Conservation (phyloP, 2,888 invertebrate genomes). For the Schrankia costaestrigalis region DNA sequence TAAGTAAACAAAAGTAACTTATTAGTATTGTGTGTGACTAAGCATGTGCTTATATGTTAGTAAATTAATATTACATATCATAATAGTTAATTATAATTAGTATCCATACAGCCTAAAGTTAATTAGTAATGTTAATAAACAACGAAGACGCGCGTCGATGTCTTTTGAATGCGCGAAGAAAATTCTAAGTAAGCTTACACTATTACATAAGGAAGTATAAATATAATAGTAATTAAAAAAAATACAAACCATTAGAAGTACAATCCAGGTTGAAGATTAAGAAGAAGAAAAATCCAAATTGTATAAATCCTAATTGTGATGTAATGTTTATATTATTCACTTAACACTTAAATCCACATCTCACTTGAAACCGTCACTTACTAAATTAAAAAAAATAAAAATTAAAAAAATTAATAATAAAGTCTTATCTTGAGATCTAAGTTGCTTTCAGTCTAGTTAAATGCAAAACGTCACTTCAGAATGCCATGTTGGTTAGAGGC, state of each 20-base stretch:
- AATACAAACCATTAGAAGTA: constrained; percentile 60
- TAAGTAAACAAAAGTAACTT: too few species aligned
- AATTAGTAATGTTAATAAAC: constrained; percentile 7
- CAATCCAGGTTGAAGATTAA: constrained; percentile 37
- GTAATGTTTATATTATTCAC: constrained; percentile 60
- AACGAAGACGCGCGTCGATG: constrained; percentile 66
- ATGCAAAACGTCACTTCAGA: constrained; percentile 63
- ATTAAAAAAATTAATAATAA: constrained; percentile 58
- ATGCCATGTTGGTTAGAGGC: constrained; percentile 57
- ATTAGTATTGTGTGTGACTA: too few species aligned
- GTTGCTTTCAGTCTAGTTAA: constrained; percentile 77
- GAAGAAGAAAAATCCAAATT: constrained; percentile 55
- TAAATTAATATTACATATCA: too few species aligned
- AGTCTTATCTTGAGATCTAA: constrained; percentile 79
- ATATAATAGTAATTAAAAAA: constrained; percentile 6
- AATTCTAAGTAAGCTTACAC: constrained; percentile 15
- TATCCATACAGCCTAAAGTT: constrained; percentile 5
- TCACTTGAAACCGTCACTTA: constrained; percentile 71
- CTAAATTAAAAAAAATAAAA: constrained; percentile 55
- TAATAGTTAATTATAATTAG: too few species aligned
- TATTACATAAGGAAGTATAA: constrained; percentile 8
- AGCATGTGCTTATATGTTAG: too few species aligned
- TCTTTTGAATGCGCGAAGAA: constrained; percentile 58
- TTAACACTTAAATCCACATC: constrained; percentile 69
- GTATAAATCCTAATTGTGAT: constrained; percentile 57